A percentile compares a stretch with the other conserved stretches of the same genome.
Conservation (phyloP, 2,113 vertebrate species). For the Clarias batrachus region DNA sequence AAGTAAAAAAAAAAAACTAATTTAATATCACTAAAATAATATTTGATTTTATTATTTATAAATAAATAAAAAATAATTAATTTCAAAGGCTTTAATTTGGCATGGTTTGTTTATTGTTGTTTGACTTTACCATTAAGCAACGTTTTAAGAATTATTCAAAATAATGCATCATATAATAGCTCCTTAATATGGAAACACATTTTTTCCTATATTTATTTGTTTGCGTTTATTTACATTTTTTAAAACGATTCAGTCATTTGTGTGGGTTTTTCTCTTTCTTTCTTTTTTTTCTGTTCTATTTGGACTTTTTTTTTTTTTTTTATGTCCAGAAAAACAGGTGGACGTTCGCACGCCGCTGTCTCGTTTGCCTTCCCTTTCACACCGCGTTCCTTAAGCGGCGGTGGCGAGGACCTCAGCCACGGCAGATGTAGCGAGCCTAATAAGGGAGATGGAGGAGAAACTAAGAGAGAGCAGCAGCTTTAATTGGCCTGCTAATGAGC, state of each 20-base stretch:
- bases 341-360: neutral
- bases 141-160: neutral
- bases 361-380: neutral
- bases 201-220: neutral
- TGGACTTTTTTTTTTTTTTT: neutral
- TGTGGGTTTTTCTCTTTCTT: too few relatives aligned
- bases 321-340: neutral
- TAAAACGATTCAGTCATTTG: neutral
- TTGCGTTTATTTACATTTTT: neutral
- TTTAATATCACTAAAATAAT: neutral
- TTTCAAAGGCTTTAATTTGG: neutral
- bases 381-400: neutral
- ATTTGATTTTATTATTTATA: neutral
- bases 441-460: conserved; percentile 74
- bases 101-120: too few relatives aligned
- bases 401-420: conserved; percentile 58
- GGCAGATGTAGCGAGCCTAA: conserved; percentile 72
- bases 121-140: too few relatives aligned
- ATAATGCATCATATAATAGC: neutral
- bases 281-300: neutral
- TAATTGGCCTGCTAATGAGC: conserved; percentile 80
- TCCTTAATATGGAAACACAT: neutral
- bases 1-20: neutral
- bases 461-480: conserved; percentile 78
- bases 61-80: neutral